Percentiles rank a stretch among this genome's conserved stretches.
Conservation (phyloP, 2,797 vertebrate species). For the Poliocrania exsul region DNA sequence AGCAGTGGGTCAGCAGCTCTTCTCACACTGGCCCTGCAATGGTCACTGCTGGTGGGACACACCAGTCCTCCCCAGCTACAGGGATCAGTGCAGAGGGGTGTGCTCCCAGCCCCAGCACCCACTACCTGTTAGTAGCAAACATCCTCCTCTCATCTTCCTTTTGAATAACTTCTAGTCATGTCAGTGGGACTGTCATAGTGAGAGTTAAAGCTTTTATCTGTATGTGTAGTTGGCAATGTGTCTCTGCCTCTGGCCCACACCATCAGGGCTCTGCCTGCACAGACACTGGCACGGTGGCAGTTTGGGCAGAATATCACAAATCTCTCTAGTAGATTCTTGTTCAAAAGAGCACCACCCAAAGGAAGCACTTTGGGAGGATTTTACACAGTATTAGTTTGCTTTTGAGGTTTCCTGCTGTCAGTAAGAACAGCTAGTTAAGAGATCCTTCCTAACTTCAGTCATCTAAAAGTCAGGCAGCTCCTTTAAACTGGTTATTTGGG, state of each 20-base stretch:
- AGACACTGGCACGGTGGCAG: not conserved
- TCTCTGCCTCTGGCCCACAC: not conserved
- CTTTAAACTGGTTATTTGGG: not conserved
- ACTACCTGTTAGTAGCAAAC: not conserved
- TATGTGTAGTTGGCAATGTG: not conserved
- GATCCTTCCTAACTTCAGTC: not conserved
- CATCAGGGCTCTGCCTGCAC: not conserved
- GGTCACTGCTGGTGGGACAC: not conserved
- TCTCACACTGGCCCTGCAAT: not conserved
- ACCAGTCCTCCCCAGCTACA: not conserved
- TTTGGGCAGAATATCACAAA: conserved; percentile 5
- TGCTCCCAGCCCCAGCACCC: not conserved
- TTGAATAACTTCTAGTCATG: not conserved
- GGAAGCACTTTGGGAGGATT: not conserved
- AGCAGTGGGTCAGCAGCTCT: not conserved
- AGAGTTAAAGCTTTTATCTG: conserved; percentile 55
- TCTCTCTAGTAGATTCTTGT: not conserved
- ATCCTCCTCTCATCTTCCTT: not conserved
- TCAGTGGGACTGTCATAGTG: not conserved
- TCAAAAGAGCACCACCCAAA: conserved; percentile 26
- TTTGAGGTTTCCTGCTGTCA: not conserved
- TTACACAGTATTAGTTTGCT: not conserved
- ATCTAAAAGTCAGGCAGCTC: not conserved
- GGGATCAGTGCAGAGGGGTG: not conserved
- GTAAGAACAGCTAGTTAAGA: not conserved